phyloP scores from a whole-genome alignment of 2,113 vertebrate species.

The Apaloderma vittatum region DNA sequence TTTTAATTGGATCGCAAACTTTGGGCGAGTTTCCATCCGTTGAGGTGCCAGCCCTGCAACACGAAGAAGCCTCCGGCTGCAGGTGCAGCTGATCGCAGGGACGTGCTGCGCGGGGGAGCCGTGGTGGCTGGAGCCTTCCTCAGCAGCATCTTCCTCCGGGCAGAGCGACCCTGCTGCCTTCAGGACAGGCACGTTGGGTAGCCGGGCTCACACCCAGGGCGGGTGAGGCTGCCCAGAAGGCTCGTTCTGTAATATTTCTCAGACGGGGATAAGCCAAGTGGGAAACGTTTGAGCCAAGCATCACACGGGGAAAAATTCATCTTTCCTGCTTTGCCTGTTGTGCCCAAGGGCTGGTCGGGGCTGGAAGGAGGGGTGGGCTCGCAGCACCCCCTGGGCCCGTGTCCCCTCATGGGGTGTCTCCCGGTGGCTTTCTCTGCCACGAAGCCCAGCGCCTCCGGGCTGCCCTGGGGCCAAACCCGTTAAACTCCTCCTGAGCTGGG shows the following conservation, averaged over 20 bases:
- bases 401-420: not conserved
- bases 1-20: not conserved
- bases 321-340: not conserved
- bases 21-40: not conserved
- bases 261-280: not conserved
- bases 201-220: accelerated
- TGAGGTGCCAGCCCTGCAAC: not conserved
- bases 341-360: not conserved
- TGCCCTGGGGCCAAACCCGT: not conserved
- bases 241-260: not conserved
- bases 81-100: accelerated
- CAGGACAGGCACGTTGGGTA: accelerated
- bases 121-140: not conserved
- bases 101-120: accelerated
- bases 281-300: not conserved
- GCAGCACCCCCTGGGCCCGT: not conserved
- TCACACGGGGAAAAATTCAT: not conserved
- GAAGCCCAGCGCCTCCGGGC: not conserved
- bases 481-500: not conserved
- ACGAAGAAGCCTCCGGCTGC: not conserved
- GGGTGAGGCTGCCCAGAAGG: not conserved
- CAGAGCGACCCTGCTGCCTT: not conserved
- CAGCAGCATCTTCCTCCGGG: not conserved
- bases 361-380: not conserved
- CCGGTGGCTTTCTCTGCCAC: not conserved